These are phyloP conservation scores for Tetanocera ferruginea DNA, from an alignment of 2,888 invertebrate genomes.

Conservation along the genomic window DNA sequence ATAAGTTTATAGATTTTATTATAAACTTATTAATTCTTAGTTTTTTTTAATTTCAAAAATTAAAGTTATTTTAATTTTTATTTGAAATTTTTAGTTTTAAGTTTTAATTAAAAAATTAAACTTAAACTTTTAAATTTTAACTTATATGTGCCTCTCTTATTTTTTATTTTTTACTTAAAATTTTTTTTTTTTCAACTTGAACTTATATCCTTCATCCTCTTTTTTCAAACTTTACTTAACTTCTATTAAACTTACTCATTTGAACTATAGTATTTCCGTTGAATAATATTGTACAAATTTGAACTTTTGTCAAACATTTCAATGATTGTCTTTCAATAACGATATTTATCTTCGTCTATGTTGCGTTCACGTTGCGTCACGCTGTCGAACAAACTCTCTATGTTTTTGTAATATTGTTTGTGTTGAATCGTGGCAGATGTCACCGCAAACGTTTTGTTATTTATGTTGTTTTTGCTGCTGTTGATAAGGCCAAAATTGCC, in stretches of 20 bases:
- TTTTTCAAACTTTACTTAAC: too few relatives aligned
- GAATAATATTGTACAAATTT: background rate
- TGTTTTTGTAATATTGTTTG: conserved; percentile 26
- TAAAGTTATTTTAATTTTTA: too few relatives aligned
- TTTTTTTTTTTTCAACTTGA: too few relatives aligned
- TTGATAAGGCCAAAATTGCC: background rate
- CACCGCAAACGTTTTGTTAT: conserved; percentile 46
- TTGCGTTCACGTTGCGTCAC: background rate
- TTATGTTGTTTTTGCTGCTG: background rate
- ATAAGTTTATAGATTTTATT: too few relatives aligned
- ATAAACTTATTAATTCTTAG: too few relatives aligned
- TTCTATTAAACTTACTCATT: background rate
- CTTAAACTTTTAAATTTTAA: too few relatives aligned
- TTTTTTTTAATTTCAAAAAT: too few relatives aligned
- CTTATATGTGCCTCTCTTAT: too few relatives aligned
- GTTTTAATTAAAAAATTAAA: too few relatives aligned
- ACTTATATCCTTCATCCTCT: too few relatives aligned
- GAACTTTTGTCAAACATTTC: conserved; percentile 28
- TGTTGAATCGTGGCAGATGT: conserved; percentile 52
- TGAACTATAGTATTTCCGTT: background rate
- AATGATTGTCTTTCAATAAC: conserved; percentile 30
- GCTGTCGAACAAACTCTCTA: background rate
- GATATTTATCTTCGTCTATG: background rate
- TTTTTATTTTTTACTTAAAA: too few relatives aligned
- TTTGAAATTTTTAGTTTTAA: too few relatives aligned